phyloP scores from a whole-genome alignment of 2,888 invertebrate species.

The Eupithecia subumbrata region DNA sequence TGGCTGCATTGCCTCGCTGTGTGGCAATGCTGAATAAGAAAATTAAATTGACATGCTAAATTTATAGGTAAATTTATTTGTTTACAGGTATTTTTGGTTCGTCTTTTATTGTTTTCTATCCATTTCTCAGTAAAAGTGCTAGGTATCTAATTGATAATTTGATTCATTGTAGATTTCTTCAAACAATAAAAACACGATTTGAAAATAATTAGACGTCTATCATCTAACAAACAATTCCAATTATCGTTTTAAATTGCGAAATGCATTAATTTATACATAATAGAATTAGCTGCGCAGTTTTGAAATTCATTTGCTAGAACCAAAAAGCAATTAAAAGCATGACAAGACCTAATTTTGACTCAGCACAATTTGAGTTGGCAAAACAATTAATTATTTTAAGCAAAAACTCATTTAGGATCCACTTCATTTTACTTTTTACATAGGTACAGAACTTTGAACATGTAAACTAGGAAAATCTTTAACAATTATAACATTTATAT shows the following conservation, averaged over 20 bases:
- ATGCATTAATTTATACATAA: background rate
- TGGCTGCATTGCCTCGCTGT: too few species aligned
- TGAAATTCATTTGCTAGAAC: background rate
- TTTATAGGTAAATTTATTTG: too few species aligned
- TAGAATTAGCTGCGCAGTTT: background rate
- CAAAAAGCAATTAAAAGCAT: constrained; percentile 10
- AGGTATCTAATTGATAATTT: too few species aligned
- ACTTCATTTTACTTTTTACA: background rate
- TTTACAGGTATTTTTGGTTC: too few species aligned
- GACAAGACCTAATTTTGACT: constrained; percentile 6
- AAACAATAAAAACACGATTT: too few species aligned
- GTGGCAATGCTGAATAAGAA: too few species aligned
- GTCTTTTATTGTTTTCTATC: too few species aligned
- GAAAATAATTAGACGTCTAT: background rate
- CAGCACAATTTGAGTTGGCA: background rate
- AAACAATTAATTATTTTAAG: background rate
- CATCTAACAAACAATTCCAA: background rate
- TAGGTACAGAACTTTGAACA: background rate
- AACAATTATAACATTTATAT: background rate
- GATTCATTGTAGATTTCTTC: background rate
- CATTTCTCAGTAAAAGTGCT: too few species aligned
- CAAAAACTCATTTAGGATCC: background rate
- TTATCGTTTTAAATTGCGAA: background rate
- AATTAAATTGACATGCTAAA: too few species aligned
- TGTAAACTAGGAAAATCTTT: background rate